A percentile compares a stretch with the other conserved stretches of the same genome.
Evolutionary conservation across 1,140 invertebrate genomes (phyloP).

Genomic region (Drosophila littoralis): DNA sequence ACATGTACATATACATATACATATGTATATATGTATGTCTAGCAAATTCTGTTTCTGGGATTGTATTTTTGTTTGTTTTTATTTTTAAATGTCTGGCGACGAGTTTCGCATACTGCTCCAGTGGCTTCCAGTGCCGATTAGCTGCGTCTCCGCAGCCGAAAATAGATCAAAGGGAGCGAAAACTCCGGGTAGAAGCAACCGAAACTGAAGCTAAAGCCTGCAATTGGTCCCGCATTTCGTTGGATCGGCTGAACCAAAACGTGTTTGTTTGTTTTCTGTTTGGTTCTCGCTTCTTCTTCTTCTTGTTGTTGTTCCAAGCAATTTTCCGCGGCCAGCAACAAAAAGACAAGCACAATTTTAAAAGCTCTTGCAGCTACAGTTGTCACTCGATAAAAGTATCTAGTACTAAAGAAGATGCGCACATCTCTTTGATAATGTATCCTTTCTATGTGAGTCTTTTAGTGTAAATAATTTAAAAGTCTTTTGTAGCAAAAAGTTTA

Average conservation of each 20-base stretch:
- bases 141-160: slow-evolving; percentile 1
- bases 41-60: too few species aligned
- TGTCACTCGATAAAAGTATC: too few species aligned
- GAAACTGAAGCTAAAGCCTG: not conserved
- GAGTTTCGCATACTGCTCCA: slow-evolving; percentile 12
- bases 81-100: slow-evolving; percentile 18
- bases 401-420: too few species aligned
- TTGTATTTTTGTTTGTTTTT: slow-evolving; percentile 1
- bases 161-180: slow-evolving; percentile 35
- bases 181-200: not conserved
- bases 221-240: not conserved
- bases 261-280: not conserved
- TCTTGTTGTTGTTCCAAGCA: too few species aligned
- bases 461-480: too few species aligned
- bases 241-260: not conserved
- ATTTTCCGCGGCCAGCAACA: too few species aligned
- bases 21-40: not conserved
- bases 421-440: too few species aligned
- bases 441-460: too few species aligned
- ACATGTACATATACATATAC: not conserved
- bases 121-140: not conserved
- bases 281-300: too few species aligned
- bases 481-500: too few species aligned
- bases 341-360: too few species aligned
- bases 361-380: too few species aligned